phyloP scores from a whole-genome alignment of 2,797 vertebrate species.

The Anabas testudineus region DNA sequence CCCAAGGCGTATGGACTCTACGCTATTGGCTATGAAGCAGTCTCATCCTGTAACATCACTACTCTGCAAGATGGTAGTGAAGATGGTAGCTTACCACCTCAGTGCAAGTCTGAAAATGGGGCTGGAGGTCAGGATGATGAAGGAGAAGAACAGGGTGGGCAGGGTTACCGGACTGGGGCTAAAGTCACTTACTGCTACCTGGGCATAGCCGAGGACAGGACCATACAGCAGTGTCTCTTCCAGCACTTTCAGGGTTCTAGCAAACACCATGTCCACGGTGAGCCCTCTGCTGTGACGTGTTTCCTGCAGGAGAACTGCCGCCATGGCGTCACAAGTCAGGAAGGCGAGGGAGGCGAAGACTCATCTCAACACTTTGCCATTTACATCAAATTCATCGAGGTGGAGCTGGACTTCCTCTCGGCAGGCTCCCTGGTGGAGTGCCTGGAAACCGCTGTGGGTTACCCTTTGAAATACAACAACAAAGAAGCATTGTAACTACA shows the following conservation, averaged over 20 bases:
- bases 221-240: conserved; percentile 95
- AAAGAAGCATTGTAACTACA: conserved; percentile 73
- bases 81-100: conserved; percentile 60
- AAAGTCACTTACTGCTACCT: conserved; percentile 96
- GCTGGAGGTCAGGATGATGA: conserved; percentile 42
- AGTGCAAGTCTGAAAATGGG: conserved; percentile 54
- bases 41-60: conserved; percentile 1
- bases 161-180: conserved; percentile 65
- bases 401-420: conserved; percentile 99
- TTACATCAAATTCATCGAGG: conserved; percentile 98
- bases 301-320: conserved; percentile 95
- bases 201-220: conserved; percentile 95
- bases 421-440: conserved; percentile 98
- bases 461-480: conserved; percentile 95
- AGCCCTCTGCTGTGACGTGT: conserved; percentile 89
- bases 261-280: conserved; percentile 89
- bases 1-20: conserved; percentile 97
- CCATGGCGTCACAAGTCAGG: conserved; percentile 58
- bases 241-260: conserved; percentile 96
- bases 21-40: conserved; percentile 91
- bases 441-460: conserved; percentile 97
- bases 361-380: conserved; percentile 84
- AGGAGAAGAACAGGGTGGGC: conserved; percentile 37
- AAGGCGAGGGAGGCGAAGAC: conserved; percentile 46
- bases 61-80: conserved; percentile 31